Base-by-base conservation (phyloP, 2,888 invertebrate genomes). In the Zygothrica quintamaculata region DNA sequence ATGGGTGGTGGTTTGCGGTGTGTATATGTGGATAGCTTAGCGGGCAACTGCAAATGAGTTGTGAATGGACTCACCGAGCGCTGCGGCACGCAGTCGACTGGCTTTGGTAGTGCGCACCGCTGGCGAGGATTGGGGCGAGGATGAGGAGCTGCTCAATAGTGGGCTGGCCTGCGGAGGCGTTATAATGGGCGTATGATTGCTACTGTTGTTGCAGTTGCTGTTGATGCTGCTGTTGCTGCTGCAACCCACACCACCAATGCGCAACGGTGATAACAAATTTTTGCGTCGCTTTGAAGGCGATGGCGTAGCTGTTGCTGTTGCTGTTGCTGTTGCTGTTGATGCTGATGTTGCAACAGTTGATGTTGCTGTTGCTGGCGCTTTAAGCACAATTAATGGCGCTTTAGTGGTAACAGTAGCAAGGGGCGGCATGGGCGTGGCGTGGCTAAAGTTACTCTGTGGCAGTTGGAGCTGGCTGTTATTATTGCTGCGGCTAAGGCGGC, bases 81-180 rank as follows among this genome's bases (percentile, higher is more conserved):
- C 94, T 57, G 94, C 94, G 60, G 94, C 94, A 90, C 95, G 92
- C 65, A 95, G 92, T 74, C 95, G 93, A 69, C 95, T 95, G 26
- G 95, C 93, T 88, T 94, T 93, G 55, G 95, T 95, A 75, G 94
- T 94, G 90, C 95, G 93, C 80, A 95, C 94, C 59, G 87, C 76
- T 56, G 85, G 80, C 62, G 86, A 71, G 48, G 77, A 51, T 70
- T 76, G 69, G 53, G 79, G 71, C 59, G 81, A 74, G 69, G 77
- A 58, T 44, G 84, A 74, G 64, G 84, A 80, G 62, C 79, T 70
- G 69, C 81, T 80, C 13, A 75, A 46, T n/a, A 84, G 57, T 36
- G 77, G 81, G 48, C 79, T 84, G 34, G 62, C 66, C 64, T 74
- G 79, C 46, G 75, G 73, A 7, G 81, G 52, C 60, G 69, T 55